Evolutionary conservation across 2,113 vertebrate species (phyloP), one percentile per base, ranked within the genome.

Genomic region (Anguilla japonica): DNA sequence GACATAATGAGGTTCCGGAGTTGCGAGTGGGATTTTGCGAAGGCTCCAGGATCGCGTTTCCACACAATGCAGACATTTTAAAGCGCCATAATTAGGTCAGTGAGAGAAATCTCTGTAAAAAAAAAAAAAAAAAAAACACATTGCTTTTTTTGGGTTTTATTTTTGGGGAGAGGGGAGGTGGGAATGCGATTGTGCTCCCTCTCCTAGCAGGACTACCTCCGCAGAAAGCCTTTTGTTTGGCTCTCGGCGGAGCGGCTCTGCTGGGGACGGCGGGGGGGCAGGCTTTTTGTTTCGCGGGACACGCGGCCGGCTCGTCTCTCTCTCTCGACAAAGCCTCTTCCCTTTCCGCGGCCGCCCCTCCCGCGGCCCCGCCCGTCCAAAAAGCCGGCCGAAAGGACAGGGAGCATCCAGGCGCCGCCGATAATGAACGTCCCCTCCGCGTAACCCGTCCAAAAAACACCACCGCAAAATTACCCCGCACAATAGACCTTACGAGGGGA

Each of bases 1-100:
- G 94, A 94, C 93, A 91, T 94, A 95, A 95, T 92, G 93, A 95
- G 94, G 93, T 92, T 95, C 92, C 63, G 9, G 93, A 92, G 75
- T 87, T 41, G 83, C 81, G 89, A 87, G 87, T 78, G 60, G 60
- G 18, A 26, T 67, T 67, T 26, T 11, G 60, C 8, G 60, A 67
- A 22, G 78, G 50, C 50, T 29, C 56, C 18, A 16, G 29, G 29
- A 40, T 71, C 40, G 60, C 80, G 40, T 81, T 81, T 2, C 67
- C 83, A 79, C 89, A 87, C 75, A 78, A 84, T 60, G 2, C 84
- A 34, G 63, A 84, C 85, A 88, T 71, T 82, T 88, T 88, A 87
- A 89, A 89, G 87, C 87, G 83, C 88, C 84, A 34, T 88, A 89
- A 91, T 89, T 87, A 88, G 88, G 92, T 91, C 92, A 89, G 75